A percentile compares a stretch with the other conserved stretches of the same genome.
These are phyloP conservation scores for Pangasius macronema DNA, from an alignment of 2,797 vertebrate genomes.

Conservation along the genomic window DNA sequence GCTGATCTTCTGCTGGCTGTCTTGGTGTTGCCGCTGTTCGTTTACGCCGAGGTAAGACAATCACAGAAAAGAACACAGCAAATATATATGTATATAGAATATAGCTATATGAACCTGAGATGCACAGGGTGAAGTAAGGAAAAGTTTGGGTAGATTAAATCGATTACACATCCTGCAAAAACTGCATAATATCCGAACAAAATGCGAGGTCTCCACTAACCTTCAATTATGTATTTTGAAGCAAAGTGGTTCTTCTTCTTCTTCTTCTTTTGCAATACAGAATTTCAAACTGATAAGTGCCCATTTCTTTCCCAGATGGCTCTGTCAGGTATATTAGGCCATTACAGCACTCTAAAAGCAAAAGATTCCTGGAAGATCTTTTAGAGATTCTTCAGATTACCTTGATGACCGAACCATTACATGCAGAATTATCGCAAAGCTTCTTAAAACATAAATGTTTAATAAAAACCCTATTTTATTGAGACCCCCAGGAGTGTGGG, in stretches of 20 bases:
- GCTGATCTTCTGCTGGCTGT: constrained; percentile 90
- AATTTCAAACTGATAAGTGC: not conserved
- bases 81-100: too few relatives aligned
- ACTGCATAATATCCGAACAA: not conserved
- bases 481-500: not conserved
- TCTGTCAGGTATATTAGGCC: not conserved
- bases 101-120: not conserved
- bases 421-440: not conserved
- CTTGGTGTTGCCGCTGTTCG: constrained; percentile 91
- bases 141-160: not conserved
- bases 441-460: not conserved
- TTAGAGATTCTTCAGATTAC: not conserved
- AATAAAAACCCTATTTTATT: not conserved
- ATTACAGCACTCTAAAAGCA: not conserved
- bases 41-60: constrained; percentile 87
- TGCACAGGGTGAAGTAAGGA: not conserved
- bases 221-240: not conserved
- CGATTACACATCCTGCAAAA: not conserved
- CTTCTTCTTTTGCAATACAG: not conserved
- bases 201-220: not conserved
- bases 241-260: not conserved
- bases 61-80: not conserved
- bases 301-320: not conserved
- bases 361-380: constrained; percentile 12
- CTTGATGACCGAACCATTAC: not conserved